These are phyloP conservation scores for Sphaerodactylus townsendi DNA, from an alignment of 2,113 vertebrate genomes.

Conservation along the genomic window DNA sequence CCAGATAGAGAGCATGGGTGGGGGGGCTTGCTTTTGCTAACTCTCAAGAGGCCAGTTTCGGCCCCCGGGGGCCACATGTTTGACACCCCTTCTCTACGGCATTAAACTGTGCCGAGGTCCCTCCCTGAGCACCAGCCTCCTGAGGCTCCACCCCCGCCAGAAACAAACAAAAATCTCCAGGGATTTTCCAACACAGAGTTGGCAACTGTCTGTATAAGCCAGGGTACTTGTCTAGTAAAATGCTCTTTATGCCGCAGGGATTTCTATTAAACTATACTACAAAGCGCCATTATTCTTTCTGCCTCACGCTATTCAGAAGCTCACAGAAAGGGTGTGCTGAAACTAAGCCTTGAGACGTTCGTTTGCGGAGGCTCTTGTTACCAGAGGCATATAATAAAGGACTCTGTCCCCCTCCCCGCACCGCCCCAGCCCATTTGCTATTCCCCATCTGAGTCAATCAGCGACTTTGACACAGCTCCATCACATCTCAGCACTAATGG, in stretches of 20 bases:
- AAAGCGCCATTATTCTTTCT: neutral
- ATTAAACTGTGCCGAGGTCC: too few species aligned
- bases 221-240: neutral
- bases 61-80: too few species aligned
- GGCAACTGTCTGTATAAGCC: neutral
- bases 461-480: conserved; percentile 71
- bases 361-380: conserved; percentile 48
- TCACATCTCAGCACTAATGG: conserved; percentile 60
- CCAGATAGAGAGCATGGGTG: too few species aligned
- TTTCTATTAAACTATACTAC: neutral
- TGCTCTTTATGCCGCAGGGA: neutral
- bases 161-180: too few species aligned
- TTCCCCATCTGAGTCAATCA: conserved; percentile 65
- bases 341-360: conserved; percentile 38
- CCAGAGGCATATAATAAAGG: conserved; percentile 55
- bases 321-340: neutral
- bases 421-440: conserved; percentile 59
- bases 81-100: too few species aligned
- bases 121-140: too few species aligned
- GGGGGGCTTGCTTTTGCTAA: too few species aligned
- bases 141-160: too few species aligned
- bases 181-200: too few species aligned
- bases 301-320: neutral
- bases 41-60: too few species aligned
- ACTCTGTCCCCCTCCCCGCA: conserved; percentile 47